These are phyloP conservation scores for Typhlichthys subterraneus DNA, from an alignment of 2,797 vertebrate species.

Conservation along the genomic window DNA sequence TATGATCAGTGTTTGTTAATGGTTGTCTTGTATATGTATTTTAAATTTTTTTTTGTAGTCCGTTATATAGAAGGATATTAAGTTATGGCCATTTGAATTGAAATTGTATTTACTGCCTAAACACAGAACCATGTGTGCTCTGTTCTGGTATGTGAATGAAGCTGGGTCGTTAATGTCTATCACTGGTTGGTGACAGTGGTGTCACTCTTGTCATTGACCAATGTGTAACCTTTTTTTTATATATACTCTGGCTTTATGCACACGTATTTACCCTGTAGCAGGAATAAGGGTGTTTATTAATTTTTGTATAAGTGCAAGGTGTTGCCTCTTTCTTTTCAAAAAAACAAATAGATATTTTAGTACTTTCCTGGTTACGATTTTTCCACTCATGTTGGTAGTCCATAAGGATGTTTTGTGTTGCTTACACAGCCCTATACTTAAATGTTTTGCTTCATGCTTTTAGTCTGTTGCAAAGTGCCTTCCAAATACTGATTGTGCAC, in stretches of 20 bases:
- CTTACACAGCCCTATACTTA: slow-evolving; percentile 38
- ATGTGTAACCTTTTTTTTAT: slow-evolving; percentile 30
- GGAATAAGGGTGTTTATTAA: slow-evolving; percentile 40
- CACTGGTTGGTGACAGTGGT: slow-evolving; percentile 68
- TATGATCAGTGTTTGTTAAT: slow-evolving; percentile 65
- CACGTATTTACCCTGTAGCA: slow-evolving; percentile 56
- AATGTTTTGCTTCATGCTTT: slow-evolving; percentile 67
- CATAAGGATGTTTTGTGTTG: slow-evolving; percentile 39
- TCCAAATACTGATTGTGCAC: slow-evolving; percentile 84
- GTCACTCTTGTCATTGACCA: slow-evolving; percentile 52
- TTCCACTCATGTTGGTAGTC: slow-evolving; percentile 57
- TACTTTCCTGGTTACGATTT: slow-evolving; percentile 37
- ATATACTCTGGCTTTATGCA: slow-evolving; percentile 56
- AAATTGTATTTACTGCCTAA: slow-evolving; percentile 47
- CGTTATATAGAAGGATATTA: slow-evolving; percentile 51
- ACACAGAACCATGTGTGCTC: slow-evolving; percentile 7
- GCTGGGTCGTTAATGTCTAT: slow-evolving; percentile 64
- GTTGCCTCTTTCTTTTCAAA: slow-evolving; percentile 33
- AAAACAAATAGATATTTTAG: slow-evolving; percentile 3
- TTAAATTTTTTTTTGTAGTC: slow-evolving; percentile 28
- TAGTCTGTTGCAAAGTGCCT: slow-evolving; percentile 86
- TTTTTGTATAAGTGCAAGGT: slow-evolving; percentile 39
- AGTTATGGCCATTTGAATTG: slow-evolving; percentile 60
- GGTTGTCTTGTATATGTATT: slow-evolving; percentile 68
- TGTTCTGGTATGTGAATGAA: slow-evolving; percentile 28